These are phyloP conservation scores for Cephus spinipes DNA, from an alignment of 2,888 invertebrate species.

Conservation along the genomic window DNA sequence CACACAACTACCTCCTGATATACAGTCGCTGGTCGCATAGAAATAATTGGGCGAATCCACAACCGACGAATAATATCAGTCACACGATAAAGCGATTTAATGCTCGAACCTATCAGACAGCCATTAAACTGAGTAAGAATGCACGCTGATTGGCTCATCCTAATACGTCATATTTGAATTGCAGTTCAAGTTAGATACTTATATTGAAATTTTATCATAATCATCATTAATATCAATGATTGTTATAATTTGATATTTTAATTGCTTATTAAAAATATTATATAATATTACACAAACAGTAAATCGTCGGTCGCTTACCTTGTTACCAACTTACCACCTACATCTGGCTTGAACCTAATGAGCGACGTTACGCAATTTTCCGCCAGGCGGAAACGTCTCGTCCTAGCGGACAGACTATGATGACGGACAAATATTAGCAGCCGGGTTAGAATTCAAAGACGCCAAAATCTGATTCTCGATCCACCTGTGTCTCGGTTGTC, in stretches of 20 bases:
- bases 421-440: conserved; percentile 8
- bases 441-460: background rate
- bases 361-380: background rate
- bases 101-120: conserved; percentile 13
- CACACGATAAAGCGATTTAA: conserved; percentile 9
- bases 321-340: background rate
- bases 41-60: background rate
- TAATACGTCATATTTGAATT: background rate
- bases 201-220: background rate
- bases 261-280: background rate
- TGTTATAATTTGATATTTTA: background rate
- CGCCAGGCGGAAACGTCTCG: background rate
- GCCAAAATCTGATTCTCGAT: conserved; percentile 20
- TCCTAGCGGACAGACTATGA: conserved; percentile 19
- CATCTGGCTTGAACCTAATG: conserved; percentile 1
- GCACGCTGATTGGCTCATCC: background rate
- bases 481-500: conserved; percentile 38
- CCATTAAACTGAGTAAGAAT: conserved; percentile 13
- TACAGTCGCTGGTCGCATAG: background rate
- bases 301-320: background rate
- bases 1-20: background rate
- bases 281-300: background rate
- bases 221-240: background rate
- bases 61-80: background rate
- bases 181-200: too few relatives aligned